Base-by-base conservation (phyloP, 2,888 invertebrate species). In the Cynaeus angustus region DNA sequence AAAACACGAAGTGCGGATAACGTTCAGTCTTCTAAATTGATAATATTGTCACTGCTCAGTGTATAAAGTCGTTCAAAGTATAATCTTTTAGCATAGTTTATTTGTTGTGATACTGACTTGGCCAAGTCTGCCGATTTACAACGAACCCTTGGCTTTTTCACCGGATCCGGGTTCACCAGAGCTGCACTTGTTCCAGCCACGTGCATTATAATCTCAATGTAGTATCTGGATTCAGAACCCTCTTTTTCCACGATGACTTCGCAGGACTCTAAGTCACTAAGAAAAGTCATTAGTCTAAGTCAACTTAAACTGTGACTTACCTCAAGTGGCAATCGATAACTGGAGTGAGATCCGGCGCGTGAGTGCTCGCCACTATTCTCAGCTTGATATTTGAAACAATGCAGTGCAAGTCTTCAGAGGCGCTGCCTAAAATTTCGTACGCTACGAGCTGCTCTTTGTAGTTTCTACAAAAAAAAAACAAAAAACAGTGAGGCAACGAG, bases 31-130 rank as follows among this genome's bases (percentile, higher is more conserved):
- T 82, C 82, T 66, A 72, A 59, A 58, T 72, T 75, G 55, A 74
- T 68, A 66, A 74, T 78, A 75, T 79, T 81, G 50, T 76, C 77
- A 53, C 74, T 77, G 52, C 16, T 67, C 74, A 92, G 87, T 62
- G 94, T 95, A 82, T 94, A 92, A 80, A 89, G 88, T 72, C 91
- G 88, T 86, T 97, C 96, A 82, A 94, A 92, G 85, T 92, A 92
- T 82, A 96, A 90, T 80, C 92, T 92, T 84, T 94, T 93, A 65
- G 97, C 97, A 85, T 94, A 94, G 81, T 94, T 95, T 73, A 97
- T 94, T 88, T 96, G 93, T 75, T 92, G 91, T 21, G 91, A 90
- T 74, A 91, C 90, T 86, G 90, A 89, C 73, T 88, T 88, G 12
- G 94, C 93, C 73, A 93, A 88, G 74, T 89, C 89, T 68, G 88